Conservation (phyloP, 2,888 invertebrate genomes). For the Andrena praecox region DNA sequence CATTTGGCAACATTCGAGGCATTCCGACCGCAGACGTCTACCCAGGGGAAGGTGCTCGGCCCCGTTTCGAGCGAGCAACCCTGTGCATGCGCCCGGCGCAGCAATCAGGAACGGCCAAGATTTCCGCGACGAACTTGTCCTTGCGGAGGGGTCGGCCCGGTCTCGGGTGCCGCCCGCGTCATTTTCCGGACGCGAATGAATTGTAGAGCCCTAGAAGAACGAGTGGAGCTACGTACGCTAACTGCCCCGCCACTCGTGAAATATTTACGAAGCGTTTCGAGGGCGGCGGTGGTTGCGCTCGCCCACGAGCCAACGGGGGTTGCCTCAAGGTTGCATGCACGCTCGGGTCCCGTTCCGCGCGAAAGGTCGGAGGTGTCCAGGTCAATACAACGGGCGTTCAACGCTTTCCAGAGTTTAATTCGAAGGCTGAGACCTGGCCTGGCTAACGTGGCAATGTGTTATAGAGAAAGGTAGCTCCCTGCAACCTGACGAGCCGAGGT, state of each 20-base stretch:
- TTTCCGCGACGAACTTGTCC: conserved; percentile 8
- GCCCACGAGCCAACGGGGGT: conserved; percentile 1
- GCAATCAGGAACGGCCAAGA: not conserved
- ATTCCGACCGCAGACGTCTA: too few species aligned
- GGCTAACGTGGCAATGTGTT: not conserved
- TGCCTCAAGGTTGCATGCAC: conserved; percentile 42
- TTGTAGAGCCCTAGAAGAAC: conserved; percentile 7
- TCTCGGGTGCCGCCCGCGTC: conserved; percentile 3
- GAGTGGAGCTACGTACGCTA: conserved; percentile 21
- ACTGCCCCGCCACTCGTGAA: conserved; percentile 47
- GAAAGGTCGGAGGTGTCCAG: conserved; percentile 40
- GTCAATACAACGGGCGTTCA: conserved; percentile 25
- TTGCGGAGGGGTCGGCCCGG: not conserved
- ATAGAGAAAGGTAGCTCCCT: too few species aligned
- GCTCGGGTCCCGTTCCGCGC: not conserved
- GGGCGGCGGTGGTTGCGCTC: conserved; percentile 25
- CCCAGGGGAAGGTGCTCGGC: not conserved
- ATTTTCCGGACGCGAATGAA: conserved; percentile 26
- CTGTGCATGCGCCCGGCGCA: not conserved
- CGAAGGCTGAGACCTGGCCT: not conserved
- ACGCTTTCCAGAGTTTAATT: not conserved
- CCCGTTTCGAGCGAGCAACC: not conserved
- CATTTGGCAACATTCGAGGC: too few species aligned
- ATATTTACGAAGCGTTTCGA: conserved; percentile 55
- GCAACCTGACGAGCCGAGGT: too few species aligned